Evolutionary conservation across 2,797 vertebrate genomes (phyloP), one percentile per base, ranked within the genome.

Genomic region (Vultur gryphus): DNA sequence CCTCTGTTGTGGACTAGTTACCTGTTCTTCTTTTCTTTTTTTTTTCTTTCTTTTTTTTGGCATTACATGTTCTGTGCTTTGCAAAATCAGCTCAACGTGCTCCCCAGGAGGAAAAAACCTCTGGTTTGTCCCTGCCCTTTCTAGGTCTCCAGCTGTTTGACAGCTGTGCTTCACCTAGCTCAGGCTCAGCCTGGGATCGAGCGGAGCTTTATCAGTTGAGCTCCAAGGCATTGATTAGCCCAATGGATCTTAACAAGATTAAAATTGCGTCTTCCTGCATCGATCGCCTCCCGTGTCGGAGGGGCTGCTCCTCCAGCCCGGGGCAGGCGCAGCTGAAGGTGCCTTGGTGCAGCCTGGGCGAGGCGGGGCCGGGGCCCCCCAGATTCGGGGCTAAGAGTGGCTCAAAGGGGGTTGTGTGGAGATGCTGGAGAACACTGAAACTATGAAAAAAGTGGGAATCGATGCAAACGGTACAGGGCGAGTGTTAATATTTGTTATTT

Each of bases 231-330:
- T 33, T 20, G 54, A 31, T 48, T 6, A 67, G 29, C 77, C 52
- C 5, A 2, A 8, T 17, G 26, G 49, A 29, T 18, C 48, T 58
- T 10, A 13, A 7, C 6, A 2, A 0, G 19, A 10, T n/a, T 23
- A 9, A 52, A 75, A 3, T 1, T 9, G 77, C 17, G 8, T 41
- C 37, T 66, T 54, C 64, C 86, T 21, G 71, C 48, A 13, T 16
- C 4, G 0, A 7, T 43, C 29, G 33, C 70, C 59, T 43, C 29
- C 49, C 5, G 37, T 3, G 9, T 2, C 5, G 0, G 14, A 2
- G 61, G 49, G 69, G 72, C 54, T 72, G 52, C 79, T 59, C 14
- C 43, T 35, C n/a, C 29, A 39, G 49, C 57, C 24, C 5, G 4
- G 69, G 41, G 4, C 39, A 12, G 57, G 65, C 23, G 6, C 48